Evolutionary conservation across 2,113 vertebrate species (phyloP).

Genomic region (Alces alces): DNA sequence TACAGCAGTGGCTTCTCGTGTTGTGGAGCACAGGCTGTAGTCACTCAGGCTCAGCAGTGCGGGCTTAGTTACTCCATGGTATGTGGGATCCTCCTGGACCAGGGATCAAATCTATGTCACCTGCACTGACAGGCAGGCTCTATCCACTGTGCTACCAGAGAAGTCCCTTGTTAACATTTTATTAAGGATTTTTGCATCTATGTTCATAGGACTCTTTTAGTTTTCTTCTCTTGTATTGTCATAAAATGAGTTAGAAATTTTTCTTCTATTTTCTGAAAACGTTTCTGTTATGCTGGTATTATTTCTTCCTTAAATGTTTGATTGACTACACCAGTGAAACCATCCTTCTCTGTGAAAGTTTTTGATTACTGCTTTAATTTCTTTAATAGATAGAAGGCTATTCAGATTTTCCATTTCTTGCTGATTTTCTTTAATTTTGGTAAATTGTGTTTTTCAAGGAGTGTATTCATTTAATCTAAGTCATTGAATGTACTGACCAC

Average conservation of each 20-base stretch:
- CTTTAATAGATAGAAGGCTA: not conserved
- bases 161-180: not conserved
- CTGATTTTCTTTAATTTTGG: not conserved
- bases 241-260: not conserved
- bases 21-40: not conserved
- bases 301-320: not conserved
- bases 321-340: not conserved
- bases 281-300: not conserved
- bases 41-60: not conserved
- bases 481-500: not conserved
- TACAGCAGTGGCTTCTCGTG: rapidly evolving
- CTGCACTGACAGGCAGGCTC: not conserved
- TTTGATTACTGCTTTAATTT: not conserved
- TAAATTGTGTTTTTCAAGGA: not conserved
- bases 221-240: not conserved
- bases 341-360: not conserved
- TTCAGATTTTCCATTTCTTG: not conserved
- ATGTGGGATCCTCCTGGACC: not conserved
- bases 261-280: not conserved
- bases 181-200: not conserved
- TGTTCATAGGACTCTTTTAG: not conserved
- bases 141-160: not conserved
- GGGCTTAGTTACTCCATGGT: not conserved
- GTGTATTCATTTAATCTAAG: not conserved
- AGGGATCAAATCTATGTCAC: not conserved